Base-by-base conservation (phyloP, 1,140 invertebrate genomes). In the Cherax destructor region DNA sequence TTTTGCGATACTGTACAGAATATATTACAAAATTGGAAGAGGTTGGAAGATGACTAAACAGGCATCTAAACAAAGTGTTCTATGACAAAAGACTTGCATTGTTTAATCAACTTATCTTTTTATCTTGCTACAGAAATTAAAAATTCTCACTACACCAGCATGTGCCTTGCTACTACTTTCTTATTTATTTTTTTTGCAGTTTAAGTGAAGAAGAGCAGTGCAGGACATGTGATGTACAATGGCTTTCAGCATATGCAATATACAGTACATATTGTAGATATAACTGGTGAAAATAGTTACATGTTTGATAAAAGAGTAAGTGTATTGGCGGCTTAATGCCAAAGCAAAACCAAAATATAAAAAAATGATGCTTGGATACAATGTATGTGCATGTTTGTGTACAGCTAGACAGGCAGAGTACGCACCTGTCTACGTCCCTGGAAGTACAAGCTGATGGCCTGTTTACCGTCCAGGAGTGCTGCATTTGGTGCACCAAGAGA, bases 381-480 rank as follows among this genome's bases (percentile, higher is more conserved):
- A 41, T 41, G 50, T 50, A 56, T 56, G 79, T 81, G 79, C 79
- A 81, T 81, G 79, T 81, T 81, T 81, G 79, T 81, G 79, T 81
- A 81, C 79, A 81, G 79, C 50, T 21, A 61, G 30, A 83, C 56
- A 47, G 77, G 80, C 47, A 41, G 49, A 79, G 47, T 86, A 91
- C 89, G 83, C 83, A 91, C 89, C 89, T 91, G 83, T 49, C 76
- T 86, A 24, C 83, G 89, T 77, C 89, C 80, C 83, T 91, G 89
- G 56, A 85, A 79, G 89, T 91, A 91, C 74, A 85, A 74, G 78
- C 59, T 79, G 83, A 91, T 52, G 47, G 83, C 81, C 52, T 90
- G 74, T 65, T 56, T 84, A 84, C 88, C 81, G 59, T 78, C 88
- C 80, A 90, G 52, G 47, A 91, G 89, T 65, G 89, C 89, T 79